Evolutionary conservation across 2,113 vertebrate species (phyloP).

Genomic region (Nesospiza acunhae): DNA sequence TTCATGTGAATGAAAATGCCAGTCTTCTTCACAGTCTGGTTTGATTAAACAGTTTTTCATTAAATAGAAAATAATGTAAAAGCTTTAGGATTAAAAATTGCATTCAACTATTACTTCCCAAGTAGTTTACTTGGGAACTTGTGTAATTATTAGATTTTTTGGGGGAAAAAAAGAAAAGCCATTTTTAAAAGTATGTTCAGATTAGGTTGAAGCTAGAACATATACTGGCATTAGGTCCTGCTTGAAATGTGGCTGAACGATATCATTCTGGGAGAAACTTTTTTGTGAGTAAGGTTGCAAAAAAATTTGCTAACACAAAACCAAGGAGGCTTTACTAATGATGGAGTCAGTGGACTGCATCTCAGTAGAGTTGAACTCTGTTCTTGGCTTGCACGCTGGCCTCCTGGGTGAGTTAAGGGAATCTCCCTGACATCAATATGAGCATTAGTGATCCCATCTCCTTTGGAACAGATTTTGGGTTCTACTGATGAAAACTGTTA

Average conservation of each 20-base stretch:
- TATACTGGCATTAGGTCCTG: not conserved
- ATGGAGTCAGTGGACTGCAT: not conserved
- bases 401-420: not conserved
- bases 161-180: accelerated
- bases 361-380: not conserved
- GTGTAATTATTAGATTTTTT: not conserved
- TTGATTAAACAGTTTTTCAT: not conserved
- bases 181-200: not conserved
- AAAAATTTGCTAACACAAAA: not conserved
- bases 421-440: not conserved
- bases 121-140: not conserved
- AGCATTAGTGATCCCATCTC: not conserved
- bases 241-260: not conserved
- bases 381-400: not conserved
- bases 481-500: not conserved
- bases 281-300: not conserved
- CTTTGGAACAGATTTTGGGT: not conserved
- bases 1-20: not conserved
- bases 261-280: not conserved
- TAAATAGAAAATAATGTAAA: not conserved
- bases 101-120: not conserved
- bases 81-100: not conserved
- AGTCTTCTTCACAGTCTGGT: not conserved
- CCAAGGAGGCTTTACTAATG: not conserved
- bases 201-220: not conserved